Conservation (phyloP, 2,888 invertebrate genomes). For the Noctua janthina region DNA sequence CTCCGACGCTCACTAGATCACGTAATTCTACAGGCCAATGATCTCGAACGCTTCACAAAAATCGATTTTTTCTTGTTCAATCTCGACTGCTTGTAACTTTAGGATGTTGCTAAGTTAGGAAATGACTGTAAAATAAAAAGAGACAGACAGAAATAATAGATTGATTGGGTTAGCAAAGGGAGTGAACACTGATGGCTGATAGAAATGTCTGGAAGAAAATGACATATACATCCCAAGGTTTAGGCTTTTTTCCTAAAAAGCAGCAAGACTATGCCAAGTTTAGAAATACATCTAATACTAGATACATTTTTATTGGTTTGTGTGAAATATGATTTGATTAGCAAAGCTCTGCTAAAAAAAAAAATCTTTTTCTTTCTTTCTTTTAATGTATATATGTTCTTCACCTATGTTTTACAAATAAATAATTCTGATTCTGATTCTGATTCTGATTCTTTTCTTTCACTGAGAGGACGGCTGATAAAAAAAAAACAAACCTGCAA, state of each 20-base stretch:
- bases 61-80: slow-evolving; percentile 25
- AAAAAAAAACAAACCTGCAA: no score
- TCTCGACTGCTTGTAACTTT: slow-evolving; percentile 10
- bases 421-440: no score
- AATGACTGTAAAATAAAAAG: slow-evolving; percentile 10
- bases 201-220: neutral
- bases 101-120: slow-evolving; percentile 11
- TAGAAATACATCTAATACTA: neutral
- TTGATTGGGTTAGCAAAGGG: neutral
- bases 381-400: no score
- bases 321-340: neutral
- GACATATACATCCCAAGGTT: neutral
- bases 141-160: no score
- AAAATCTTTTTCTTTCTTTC: no score
- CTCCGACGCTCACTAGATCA: neutral
- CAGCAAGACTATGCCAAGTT: neutral
- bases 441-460: no score
- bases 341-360: no score
- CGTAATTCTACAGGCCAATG: slow-evolving; percentile 36
- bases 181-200: neutral
- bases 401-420: no score
- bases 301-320: neutral
- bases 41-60: slow-evolving; percentile 49
- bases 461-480: no score
- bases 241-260: neutral